Percentiles rank a stretch among this genome's conserved stretches.
Evolutionary conservation across 2,888 invertebrate species (phyloP).

Genomic region (Villa cingulata): DNA sequence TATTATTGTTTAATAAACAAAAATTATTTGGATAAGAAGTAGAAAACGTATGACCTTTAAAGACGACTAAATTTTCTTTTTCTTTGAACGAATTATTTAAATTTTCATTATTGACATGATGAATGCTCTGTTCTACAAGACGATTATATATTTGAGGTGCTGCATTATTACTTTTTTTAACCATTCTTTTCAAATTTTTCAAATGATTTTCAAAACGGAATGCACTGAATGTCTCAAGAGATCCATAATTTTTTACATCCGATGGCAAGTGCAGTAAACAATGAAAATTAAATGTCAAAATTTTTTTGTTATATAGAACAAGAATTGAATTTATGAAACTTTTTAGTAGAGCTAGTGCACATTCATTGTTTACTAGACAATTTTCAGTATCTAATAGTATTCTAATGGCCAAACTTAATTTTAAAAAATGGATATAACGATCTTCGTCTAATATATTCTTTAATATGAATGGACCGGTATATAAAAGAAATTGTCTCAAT

Average conservation of each 20-base stretch:
- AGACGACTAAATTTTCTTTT: too few species aligned
- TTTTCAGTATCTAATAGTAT: neutral
- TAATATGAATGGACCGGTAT: neutral
- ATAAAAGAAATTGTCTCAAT: neutral
- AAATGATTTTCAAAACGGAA: neutral
- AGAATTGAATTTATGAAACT: neutral
- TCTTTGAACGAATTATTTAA: too few species aligned
- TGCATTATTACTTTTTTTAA: neutral
- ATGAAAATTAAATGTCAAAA: neutral
- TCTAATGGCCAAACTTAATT: neutral
- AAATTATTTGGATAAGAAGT: too few species aligned
- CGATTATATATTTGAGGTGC: too few species aligned
- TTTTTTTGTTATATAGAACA: neutral
- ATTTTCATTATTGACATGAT: too few species aligned
- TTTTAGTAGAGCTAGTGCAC: neutral
- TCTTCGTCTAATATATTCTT: neutral
- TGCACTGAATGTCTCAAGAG: neutral
- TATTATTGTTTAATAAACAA: too few species aligned
- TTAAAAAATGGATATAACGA: neutral
- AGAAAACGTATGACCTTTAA: too few species aligned
- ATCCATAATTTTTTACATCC: neutral
- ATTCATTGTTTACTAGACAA: neutral
- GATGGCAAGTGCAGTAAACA: neutral
- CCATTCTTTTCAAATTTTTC: neutral
- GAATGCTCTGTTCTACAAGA: too few species aligned